Base-by-base conservation (phyloP, 2,888 invertebrate genomes). In the Pachliopta kotzebuea region DNA sequence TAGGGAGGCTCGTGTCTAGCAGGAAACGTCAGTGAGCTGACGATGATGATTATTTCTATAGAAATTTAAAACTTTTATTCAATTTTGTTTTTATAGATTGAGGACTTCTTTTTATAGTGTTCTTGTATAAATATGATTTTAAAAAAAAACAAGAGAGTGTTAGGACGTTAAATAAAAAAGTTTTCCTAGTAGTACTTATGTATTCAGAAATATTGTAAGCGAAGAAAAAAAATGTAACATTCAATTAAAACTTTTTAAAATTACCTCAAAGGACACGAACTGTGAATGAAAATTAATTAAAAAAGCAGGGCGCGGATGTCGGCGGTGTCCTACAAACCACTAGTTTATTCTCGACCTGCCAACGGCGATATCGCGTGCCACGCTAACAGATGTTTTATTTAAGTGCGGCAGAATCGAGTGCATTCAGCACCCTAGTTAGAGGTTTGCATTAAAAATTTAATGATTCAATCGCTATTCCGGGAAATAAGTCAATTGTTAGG, bases 371-470 rank as follows among this genome's bases (percentile, higher is more conserved):
- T 81, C 74, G 81, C 81, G 80, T 81, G 83, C 63, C 60, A 55
- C 65, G 45, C 71, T 71, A 75, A 73, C 74, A 74, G 65, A 74
- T 82, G 74, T 76, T 79, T 80, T 80, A 80, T 78, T 80, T 73
- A 77, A 72, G 63, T 57, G 60, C 71, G 70, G 71, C 54, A 71
- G 67, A 71, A 68, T 68, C 66, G 67, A 67, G 57, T 71, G 68
- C 68, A 68, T 64, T 69, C 67, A 56, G 63, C 62, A 54, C 63
- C 66, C 68, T 68, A 64, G 71, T 76, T 75, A 73, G 71, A 66
- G 67, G 70, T 62, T 60, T 54, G 63, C 77, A 85, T 87, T 84
- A 86, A 88, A 86, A 83, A 83, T 87, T 78, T 79, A 87, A 82
- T 80, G 76, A 78, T 84, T 83, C 86, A 81, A 83, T 83, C 76